These are phyloP conservation scores for Eulithis testata DNA, from an alignment of 2,888 invertebrate genomes.

Conservation along the genomic window DNA sequence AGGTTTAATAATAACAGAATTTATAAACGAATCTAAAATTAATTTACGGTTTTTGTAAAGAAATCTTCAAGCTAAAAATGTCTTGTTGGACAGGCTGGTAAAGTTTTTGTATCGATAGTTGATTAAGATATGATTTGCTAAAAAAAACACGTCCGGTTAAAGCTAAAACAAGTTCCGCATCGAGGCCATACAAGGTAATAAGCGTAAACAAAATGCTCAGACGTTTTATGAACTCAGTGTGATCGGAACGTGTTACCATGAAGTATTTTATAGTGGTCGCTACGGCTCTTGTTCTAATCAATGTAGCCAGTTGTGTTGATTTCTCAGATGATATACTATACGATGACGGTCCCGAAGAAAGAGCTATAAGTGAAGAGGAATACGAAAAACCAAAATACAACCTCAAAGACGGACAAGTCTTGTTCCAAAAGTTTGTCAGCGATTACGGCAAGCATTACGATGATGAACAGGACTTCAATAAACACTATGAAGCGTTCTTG, in stretches of 20 bases:
- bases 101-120: neutral
- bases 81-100: neutral
- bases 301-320: slow-evolving; percentile 34
- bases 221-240: slow-evolving; percentile 36
- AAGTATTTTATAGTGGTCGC: slow-evolving; percentile 42
- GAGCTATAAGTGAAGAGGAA: slow-evolving; percentile 34
- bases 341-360: slow-evolving; percentile 16
- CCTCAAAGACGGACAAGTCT: slow-evolving; percentile 55
- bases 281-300: slow-evolving; percentile 37
- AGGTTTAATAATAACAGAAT: neutral
- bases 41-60: neutral
- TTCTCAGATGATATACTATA: slow-evolving; percentile 34
- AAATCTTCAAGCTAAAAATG: neutral
- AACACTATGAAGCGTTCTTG: slow-evolving; percentile 59
- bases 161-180: slow-evolving; percentile 45
- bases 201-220: slow-evolving; percentile 43
- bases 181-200: slow-evolving; percentile 46
- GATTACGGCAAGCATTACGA: slow-evolving; percentile 61
- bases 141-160: slow-evolving; percentile 26
- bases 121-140: slow-evolving; percentile 23
- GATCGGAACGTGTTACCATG: slow-evolving; percentile 45
- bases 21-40: neutral
- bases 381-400: slow-evolving; percentile 55
- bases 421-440: slow-evolving; percentile 58
- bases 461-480: slow-evolving; percentile 49